phyloP scores from a whole-genome alignment of 2,797 vertebrate genomes.

The Streptopelia turtur region DNA sequence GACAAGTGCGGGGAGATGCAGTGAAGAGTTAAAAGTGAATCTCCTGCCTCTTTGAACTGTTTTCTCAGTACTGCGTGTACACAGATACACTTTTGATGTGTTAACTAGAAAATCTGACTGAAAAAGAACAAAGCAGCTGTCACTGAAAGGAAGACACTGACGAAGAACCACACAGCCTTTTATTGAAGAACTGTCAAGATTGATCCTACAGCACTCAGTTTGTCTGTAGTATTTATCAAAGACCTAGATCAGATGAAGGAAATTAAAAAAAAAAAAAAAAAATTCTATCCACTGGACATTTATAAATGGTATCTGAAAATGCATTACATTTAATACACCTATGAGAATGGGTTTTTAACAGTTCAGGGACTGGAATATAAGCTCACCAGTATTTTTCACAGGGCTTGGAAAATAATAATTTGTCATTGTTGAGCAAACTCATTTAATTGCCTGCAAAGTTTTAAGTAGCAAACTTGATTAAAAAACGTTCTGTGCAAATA shows the following conservation, averaged over 20 bases:
- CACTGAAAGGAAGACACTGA: constrained; percentile 88
- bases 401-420: constrained; percentile 28
- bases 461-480: background rate
- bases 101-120: constrained; percentile 92
- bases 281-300: constrained; percentile 75
- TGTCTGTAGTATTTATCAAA: constrained; percentile 85
- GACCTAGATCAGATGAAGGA: constrained; percentile 82
- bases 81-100: constrained; percentile 92
- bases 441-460: constrained; percentile 27
- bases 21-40: constrained; percentile 83
- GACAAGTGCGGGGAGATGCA: constrained; percentile 77
- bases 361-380: constrained; percentile 11
- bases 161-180: constrained; percentile 88
- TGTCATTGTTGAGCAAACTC: constrained; percentile 22
- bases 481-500: background rate
- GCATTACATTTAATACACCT: constrained; percentile 74
- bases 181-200: constrained; percentile 92
- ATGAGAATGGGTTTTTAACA: constrained; percentile 30
- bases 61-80: constrained; percentile 81
- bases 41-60: constrained; percentile 85
- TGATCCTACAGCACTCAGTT: constrained; percentile 79
- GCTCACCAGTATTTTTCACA: constrained; percentile 21
- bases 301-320: constrained; percentile 77
- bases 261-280: constrained; percentile 79
- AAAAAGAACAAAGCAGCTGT: constrained; percentile 93